Evolutionary conservation across 2,113 vertebrate species (phyloP), one percentile per base, ranked within the genome.

Genomic region (Casuarius casuarius): DNA sequence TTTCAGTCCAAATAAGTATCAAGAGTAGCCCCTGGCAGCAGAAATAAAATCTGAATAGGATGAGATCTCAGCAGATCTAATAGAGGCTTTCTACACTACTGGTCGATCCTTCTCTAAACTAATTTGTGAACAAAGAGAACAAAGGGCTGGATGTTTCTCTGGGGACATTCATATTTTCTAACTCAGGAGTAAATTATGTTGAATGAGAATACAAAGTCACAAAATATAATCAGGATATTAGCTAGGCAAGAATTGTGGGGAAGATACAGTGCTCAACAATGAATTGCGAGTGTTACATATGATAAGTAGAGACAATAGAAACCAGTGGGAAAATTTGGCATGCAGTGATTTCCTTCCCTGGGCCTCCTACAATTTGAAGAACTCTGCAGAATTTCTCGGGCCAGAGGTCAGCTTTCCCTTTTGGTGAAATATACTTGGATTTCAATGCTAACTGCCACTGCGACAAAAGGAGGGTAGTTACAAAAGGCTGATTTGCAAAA

Each of bases 121-220:
- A 77, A 97, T 96, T 96, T 90, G 91, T 67, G 95, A 96, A 96
- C 94, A 97, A 95, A 96, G 89, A 96, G 95, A 96, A 97, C 94
- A 97, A 97, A 97, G 94, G 94, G 74, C 42, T 94, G 92, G 70
- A 81, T 91, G 75, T 84, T 95, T 88, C 95, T 96, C 96, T 63
- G 18, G 79, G 86, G 96, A 94, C 77, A 92, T n/a, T 90, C 58
- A 28, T 77, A 85, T 97, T 97, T 98, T 97, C 89, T 93, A 95
- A 96, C 77, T 94, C 46, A 83, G 92, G 95, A 97, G 92, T 91
- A 88, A 96, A 96, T 96, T 82, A 90, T 35, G 51, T 83, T 95
- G 78, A 79, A 94, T 90, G 87, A 96, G 78, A 96, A 94, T 38
- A 81, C 85, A 87, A 74, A 96, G 86, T 71, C 94, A 88, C 93